Base-by-base conservation (phyloP, 2,113 vertebrate genomes). In the Etheostoma spectabile region DNA sequence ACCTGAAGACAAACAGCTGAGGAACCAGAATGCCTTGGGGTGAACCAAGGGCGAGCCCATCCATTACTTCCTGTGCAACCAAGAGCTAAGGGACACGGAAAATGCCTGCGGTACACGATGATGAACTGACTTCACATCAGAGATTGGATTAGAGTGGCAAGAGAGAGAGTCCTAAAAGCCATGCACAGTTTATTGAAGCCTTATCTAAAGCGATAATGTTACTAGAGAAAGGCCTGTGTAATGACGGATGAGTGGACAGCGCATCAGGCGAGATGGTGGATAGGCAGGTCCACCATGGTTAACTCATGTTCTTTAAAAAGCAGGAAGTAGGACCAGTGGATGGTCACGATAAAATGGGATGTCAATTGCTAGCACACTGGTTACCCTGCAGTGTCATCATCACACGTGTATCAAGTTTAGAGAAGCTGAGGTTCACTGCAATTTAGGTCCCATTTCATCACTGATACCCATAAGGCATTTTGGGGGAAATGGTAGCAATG, bases 161-260 rank as follows among this genome's bases (percentile, higher is more conserved):
- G 86, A 94, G 91, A 91, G 89, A 91, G 86, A 91, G 79, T 82
- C 89, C 86, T 92, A 93, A 94, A 94, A 94, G 92, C 92, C 64
- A 93, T 88, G 90, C 70, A 52, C 88, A 91, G 86, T 94, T 94
- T 93, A 94, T 91, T 92, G 93, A 90, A 91, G 92, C 90, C 93
- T 94, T 93, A 93, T 95, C 93, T 91, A 88, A 93, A 95, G 94
- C 63, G 89, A 95, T 95, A 93, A 95, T 94, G 92, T 94, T 93
- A 92, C 90, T 81, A 87, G 74, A 87, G 89, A 93, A 86, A 87
- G 82, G 91, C 68, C 68, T 45, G 75, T 83, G 86, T 93, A 93
- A 92, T 93, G 92, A 95, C 64, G 45, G 87, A 89, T 90, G 86
- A 93, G 91, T 91, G 88, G 84, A 91, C 79, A 51, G 79, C 51